Percentiles rank a stretch among this genome's conserved stretches.
These are phyloP conservation scores for Fistularia tabacaria DNA, from an alignment of 2,797 vertebrate species.

Conservation along the genomic window DNA sequence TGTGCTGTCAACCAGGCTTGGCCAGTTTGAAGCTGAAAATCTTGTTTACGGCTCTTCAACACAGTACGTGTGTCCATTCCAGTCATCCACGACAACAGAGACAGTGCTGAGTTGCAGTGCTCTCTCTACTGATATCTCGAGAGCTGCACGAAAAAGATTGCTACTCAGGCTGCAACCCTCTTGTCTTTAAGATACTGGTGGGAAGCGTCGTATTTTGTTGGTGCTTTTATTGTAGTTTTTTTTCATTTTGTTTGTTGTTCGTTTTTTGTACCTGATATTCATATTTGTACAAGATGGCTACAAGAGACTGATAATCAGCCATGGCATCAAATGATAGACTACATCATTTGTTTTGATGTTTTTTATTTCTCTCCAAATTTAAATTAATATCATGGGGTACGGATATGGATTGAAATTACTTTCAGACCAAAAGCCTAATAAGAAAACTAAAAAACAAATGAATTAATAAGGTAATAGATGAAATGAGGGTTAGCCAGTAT, in stretches of 20 bases:
- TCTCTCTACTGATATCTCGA: slow-evolving; percentile 49
- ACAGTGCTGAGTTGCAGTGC: slow-evolving; percentile 31
- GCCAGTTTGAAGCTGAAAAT: slow-evolving; percentile 48
- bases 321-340: neutral
- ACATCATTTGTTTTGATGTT: too few relatives aligned
- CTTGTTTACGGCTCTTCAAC: slow-evolving; percentile 68
- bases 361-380: too few relatives aligned
- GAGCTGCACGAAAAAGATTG: slow-evolving; percentile 39
- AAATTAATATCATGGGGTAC: too few relatives aligned
- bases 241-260: slow-evolving; percentile 19
- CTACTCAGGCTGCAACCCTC: slow-evolving; percentile 22
- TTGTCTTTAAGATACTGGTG: slow-evolving; percentile 45
- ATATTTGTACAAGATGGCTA: neutral
- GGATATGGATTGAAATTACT: too few relatives aligned
- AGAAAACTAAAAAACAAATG: too few relatives aligned
- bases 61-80: slow-evolving; percentile 54
- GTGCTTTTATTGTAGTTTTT: too few relatives aligned
- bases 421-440: too few relatives aligned
- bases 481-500: too few relatives aligned
- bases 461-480: too few relatives aligned
- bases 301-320: slow-evolving; percentile 28
- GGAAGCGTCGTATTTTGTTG: slow-evolving; percentile 31
- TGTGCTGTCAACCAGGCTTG: slow-evolving; percentile 54
- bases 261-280: too few relatives aligned
- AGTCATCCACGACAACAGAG: slow-evolving; percentile 46